These are phyloP conservation scores for Neodontobutis hainanensis DNA, from an alignment of 2,113 vertebrate genomes.

Conservation along the genomic window DNA sequence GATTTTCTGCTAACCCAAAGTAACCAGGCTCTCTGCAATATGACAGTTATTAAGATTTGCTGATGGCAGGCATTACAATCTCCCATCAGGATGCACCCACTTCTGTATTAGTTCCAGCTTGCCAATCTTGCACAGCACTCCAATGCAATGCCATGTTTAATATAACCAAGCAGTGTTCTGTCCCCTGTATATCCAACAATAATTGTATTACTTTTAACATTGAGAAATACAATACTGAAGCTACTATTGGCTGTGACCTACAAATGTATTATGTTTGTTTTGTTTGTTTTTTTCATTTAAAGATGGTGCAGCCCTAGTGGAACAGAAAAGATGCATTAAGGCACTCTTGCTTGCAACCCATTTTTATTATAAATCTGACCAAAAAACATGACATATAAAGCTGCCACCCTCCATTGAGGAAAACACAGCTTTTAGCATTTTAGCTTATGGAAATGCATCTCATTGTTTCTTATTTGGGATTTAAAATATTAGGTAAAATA, in stretches of 20 bases:
- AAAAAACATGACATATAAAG: no score
- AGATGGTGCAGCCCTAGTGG: no score
- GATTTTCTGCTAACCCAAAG: conserved; percentile 41
- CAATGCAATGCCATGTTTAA: conserved; percentile 7
- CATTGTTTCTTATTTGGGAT: no score
- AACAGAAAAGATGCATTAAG: no score
- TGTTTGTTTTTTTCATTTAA: neutral
- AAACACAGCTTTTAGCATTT: no score
- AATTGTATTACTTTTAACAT: neutral
- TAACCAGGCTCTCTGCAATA: conserved; percentile 14
- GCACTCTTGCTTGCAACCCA: no score
- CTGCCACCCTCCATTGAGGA: no score
- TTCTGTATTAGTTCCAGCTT: conserved; percentile 16
- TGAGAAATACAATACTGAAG: no score
- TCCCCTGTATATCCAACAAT: neutral
- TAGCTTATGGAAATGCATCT: no score
- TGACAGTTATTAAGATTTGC: conserved; percentile 38
- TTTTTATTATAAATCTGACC: no score
- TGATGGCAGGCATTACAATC: conserved; percentile 2
- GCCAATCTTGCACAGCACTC: neutral
- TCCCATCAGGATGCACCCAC: neutral
- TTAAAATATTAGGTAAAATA: no score
- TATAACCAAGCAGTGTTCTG: neutral
- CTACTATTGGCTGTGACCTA: neutral
- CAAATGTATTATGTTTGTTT: neutral